Base-by-base conservation (phyloP, 2,888 invertebrate species). In the Lithophane socia region DNA sequence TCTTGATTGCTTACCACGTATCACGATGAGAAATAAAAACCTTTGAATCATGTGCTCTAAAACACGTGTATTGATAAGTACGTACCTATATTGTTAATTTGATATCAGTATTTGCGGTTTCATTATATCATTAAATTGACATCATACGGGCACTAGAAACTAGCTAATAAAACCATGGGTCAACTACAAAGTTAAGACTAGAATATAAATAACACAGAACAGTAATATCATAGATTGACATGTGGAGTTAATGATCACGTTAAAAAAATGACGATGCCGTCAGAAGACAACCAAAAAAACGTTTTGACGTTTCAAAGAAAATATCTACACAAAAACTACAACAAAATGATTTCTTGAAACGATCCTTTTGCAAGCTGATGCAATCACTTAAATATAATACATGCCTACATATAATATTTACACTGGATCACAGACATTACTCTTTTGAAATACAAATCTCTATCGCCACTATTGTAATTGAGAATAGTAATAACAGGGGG, bases 1-100 rank as follows among this genome's bases (percentile, higher is more conserved):
- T 71, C 65, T 80, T 82, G 80, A 86, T 82, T 77, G 75, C 75
- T 78, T 58, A 67, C 72, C 60, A 49, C 29, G 52, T 69, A 68
- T 77, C 80, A 87, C 80, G 85, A 80, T 54, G 3, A 58, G 63
- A 24, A 54, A 80, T 70, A 86, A 86, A 81, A 85, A 83, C 76
- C 18, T 54, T 16, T 54, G 52, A 67, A 72, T 49, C 63, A 65
- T 79, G 63, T 76, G 44, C 29, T 61, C 16, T 64, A 21, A 21
- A 52, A 60, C 80, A 64, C 68, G 60, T 65, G 64, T 65, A 21
- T 63, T 42, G 1, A 64, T 65, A 5, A 61, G 12, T 56, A 63
- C 54, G 2, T 29, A 10, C 54, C 3, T 29, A 10, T 21, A 24
- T 37, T 18, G 24, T 78, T 72, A 37, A 65, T 5, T 13, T 24